Evolutionary conservation across 1,140 invertebrate genomes (phyloP).

Genomic region (Lepidotrigona ventralis): DNA sequence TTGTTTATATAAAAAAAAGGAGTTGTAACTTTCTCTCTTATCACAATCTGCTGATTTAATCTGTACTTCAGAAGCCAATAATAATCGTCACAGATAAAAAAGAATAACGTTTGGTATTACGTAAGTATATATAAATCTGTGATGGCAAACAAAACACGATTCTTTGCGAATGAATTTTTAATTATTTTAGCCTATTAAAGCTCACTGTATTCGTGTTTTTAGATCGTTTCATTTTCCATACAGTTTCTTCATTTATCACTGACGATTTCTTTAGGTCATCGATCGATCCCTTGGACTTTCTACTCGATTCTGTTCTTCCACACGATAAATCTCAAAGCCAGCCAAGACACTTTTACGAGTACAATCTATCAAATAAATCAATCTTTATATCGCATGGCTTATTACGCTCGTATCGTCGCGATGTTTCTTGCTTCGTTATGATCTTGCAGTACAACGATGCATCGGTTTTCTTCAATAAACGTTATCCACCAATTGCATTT

Average conservation of each 20-base stretch:
- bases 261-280: neutral
- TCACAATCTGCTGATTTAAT: neutral
- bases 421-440: neutral
- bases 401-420: neutral
- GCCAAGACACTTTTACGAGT: constrained; percentile 28
- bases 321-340: constrained; percentile 9
- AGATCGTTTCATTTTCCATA: neutral
- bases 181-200: neutral
- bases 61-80: neutral
- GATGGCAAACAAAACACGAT: neutral
- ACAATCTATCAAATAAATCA: constrained; percentile 24
- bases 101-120: neutral
- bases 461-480: neutral
- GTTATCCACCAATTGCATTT: neutral
- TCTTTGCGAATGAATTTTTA: neutral
- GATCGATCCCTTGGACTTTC: neutral
- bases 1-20: neutral
- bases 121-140: neutral
- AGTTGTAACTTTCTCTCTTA: no score
- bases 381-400: neutral
- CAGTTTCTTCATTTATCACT: neutral
- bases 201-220: neutral
- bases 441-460: neutral
- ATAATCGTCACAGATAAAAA: neutral
- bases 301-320: neutral